These are phyloP conservation scores for Tribolium freemani DNA, from an alignment of 2,888 invertebrate species.

Conservation along the genomic window DNA sequence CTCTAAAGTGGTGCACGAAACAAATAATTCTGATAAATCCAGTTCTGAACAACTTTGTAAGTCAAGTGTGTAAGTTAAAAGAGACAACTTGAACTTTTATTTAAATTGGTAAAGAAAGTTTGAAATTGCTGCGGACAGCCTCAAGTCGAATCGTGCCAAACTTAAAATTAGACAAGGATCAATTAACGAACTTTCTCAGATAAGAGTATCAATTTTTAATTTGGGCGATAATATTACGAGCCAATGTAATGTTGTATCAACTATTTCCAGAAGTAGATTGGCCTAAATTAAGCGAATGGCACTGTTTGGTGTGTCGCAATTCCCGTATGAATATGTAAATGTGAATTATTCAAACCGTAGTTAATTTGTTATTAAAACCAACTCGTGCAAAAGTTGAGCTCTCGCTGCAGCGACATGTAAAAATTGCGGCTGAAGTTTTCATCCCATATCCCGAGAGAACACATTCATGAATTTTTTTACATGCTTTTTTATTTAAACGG, in stretches of 20 bases:
- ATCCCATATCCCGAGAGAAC: constrained; percentile 9
- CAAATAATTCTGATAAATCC: constrained; percentile 21
- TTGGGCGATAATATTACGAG: neutral
- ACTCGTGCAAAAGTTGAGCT: constrained; percentile 31
- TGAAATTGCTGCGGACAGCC: neutral
- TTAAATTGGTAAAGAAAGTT: neutral
- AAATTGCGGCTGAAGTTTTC: constrained; percentile 29
- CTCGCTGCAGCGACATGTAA: constrained; percentile 28
- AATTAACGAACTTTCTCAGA: too few relatives aligned
- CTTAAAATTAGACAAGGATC: neutral
- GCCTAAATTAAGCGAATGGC: constrained; percentile 22
- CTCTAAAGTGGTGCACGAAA: neutral
- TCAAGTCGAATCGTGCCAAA: neutral
- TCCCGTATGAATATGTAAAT: constrained; percentile 37
- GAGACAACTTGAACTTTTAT: constrained; percentile 5
- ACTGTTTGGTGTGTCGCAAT: constrained; percentile 31
- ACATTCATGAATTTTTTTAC: constrained; percentile 20
- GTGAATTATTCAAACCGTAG: constrained; percentile 35
- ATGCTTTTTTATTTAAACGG: constrained; percentile 1
- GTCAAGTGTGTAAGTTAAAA: constrained; percentile 11
- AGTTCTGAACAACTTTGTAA: constrained; percentile 7
- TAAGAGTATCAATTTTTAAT: too few relatives aligned
- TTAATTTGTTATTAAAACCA: constrained; percentile 38
- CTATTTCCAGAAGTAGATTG: neutral
- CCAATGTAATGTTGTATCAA: neutral